Evolutionary conservation across 2,888 invertebrate genomes (phyloP), one percentile per base, ranked within the genome.

Genomic region (Romanomermis culicivorax): DNA sequence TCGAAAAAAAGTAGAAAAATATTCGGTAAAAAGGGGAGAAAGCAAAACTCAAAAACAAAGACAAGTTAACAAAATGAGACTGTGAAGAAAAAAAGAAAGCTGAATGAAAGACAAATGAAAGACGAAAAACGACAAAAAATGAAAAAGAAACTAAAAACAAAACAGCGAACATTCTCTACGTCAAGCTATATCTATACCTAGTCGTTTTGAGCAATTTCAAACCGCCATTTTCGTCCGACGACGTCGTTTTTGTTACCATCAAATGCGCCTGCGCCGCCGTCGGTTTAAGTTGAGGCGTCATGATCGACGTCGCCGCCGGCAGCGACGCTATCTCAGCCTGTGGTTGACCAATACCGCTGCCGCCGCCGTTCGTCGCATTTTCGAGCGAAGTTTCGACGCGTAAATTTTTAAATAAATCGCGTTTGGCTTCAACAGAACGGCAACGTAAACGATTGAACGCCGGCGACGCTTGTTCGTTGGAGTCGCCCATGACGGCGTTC

Each of bases 351-450:
- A 30, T 20, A 25, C 43, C 25, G 52, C 11, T 43, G 42, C 36
- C 56, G 42, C n/a, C 55, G 55, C 2, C 55, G 26, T 55, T 51
- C 17, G 29, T 43, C 26, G 54, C 61, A 55, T 64, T 62, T 1
- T 62, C 62, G 7, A 64, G 52, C 17, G 60, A 59, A 17, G 63
- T 63, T 36, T 64, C 62, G 29, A 64, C 56, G 29, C 57, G 53
- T 52, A 64, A 55, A 29, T 56, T 51, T 25, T 54, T 55, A 52
- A 62, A 62, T 27, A 63, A 51, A n/a, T 60, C 59, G 2, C 53
- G 54, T 26, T 48, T 45, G 7, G 52, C 20, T 25, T 54, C 36
- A 24, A 42, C 55, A 11, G 42, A 42, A 26, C 24, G 57, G 23
- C 53, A 43, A 1, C 53, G 51, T n/a, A 51, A 27, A 23, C 55